These are phyloP conservation scores for Lethenteron camtschaticum DNA, from an alignment of 2,113 vertebrate genomes.

Conservation along the genomic window DNA sequence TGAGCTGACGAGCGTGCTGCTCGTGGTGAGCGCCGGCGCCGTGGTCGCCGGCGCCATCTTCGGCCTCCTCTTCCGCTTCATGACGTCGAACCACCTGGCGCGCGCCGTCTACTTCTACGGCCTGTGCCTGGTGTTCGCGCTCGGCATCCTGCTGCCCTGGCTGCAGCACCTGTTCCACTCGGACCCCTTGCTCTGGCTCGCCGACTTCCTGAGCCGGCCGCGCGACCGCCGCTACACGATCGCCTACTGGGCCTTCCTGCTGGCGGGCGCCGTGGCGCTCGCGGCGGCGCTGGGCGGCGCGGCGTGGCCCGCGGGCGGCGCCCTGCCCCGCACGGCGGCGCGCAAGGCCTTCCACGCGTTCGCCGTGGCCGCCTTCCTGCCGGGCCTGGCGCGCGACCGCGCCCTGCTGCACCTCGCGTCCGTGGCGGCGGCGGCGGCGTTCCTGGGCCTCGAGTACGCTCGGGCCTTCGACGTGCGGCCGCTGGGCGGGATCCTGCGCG, in stretches of 20 bases:
- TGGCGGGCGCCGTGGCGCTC: no score
- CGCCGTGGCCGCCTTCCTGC: constrained; percentile 60
- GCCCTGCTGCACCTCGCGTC: constrained; percentile 57
- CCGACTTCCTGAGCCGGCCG: constrained; percentile 3
- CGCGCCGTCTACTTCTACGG: background rate
- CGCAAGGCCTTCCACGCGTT: constrained; percentile 88
- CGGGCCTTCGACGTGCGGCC: constrained; percentile 76
- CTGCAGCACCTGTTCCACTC: background rate
- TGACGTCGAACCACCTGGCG: background rate
- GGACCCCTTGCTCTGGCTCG: background rate
- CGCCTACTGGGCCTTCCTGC: no score
- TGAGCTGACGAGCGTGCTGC: no score
- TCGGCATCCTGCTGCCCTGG: background rate
- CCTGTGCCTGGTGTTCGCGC: constrained; percentile 3
- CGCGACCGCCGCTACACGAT: background rate
- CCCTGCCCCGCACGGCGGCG: constrained; percentile 12
- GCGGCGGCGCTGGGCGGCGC: no score
- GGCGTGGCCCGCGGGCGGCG: no score
- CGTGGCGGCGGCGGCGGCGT: constrained; percentile 45
- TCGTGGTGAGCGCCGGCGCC: no score
- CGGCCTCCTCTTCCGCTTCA: no score
- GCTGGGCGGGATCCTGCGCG: constrained; percentile 47
- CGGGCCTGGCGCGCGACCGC: constrained; percentile 58
- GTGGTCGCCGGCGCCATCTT: no score
- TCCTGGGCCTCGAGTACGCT: constrained; percentile 60